These are phyloP conservation scores for Dryadula phaetusa DNA, from an alignment of 2,888 invertebrate genomes.

Conservation along the genomic window DNA sequence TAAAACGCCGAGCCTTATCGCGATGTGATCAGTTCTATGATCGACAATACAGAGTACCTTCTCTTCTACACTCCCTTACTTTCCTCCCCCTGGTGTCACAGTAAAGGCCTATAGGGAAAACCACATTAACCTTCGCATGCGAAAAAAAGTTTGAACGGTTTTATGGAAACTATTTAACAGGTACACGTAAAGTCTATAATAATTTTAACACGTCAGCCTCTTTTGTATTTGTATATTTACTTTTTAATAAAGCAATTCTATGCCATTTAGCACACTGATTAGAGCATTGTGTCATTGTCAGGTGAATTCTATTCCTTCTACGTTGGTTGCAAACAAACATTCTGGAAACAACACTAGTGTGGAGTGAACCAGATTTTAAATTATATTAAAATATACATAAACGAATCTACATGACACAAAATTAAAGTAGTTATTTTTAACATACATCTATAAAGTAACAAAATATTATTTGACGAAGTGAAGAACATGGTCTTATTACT, in stretches of 20 bases:
- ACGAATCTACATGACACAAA: no score
- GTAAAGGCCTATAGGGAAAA: no score
- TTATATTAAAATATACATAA: no score
- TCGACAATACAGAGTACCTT: no score
- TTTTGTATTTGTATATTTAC: slow-evolving; percentile 4
- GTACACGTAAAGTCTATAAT: slow-evolving; percentile 18
- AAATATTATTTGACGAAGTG: neutral
- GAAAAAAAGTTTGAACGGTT: neutral
- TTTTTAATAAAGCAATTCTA: slow-evolving; percentile 1
- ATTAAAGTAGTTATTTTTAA: no score
- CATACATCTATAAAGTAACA: no score
- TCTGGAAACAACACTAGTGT: neutral
- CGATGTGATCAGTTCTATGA: no score
- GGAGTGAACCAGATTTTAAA: no score
- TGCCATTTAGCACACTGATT: slow-evolving; percentile 4
- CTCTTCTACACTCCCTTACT: no score
- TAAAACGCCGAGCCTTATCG: no score
- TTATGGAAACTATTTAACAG: slow-evolving; percentile 7
- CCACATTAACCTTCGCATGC: no score
- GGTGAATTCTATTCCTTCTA: neutral
- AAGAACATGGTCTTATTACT: neutral
- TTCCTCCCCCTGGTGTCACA: no score
- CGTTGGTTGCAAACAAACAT: neutral
- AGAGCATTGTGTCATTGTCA: neutral
- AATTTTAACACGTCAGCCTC: slow-evolving; percentile 6